Evolutionary conservation across 1,140 invertebrate species (phyloP), one percentile per base, ranked within the genome.

Genomic region (Caenorhabditis latens): DNA sequence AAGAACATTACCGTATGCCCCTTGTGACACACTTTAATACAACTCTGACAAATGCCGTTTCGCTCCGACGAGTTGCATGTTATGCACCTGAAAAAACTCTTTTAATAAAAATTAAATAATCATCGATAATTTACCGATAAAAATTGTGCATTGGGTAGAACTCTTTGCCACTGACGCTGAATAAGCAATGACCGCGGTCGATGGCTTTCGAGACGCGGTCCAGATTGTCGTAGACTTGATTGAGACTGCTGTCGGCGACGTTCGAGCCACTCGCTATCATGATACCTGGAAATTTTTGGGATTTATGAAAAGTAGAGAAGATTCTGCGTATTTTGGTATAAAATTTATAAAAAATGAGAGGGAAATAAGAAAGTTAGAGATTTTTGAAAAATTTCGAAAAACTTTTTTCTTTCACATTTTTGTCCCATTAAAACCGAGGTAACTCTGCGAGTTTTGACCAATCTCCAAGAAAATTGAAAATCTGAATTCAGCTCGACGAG

Each of bases 111-210:
- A 58, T 7, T 58, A 19, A 2, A n/a, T n/a, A 58, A 7, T 19
- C 8, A n/a, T 58, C 3, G 4, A 53, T 32, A 32, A 32, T 32
- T 71, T 43, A 79, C 71, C 71, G 13, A 79, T 79, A 79, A 79
- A 79, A 79, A 50, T 79, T 50, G 71, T 79, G 71, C 71, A 79
- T 79, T 9, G 71, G 71, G 40, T 79, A 79, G n/a, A 79, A 79
- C 19, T 79, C 71, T n/a, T 79, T 79, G 9, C 71, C 71, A 40
- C 40, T 46, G n/a, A 79, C 71, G 14, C 46, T 21, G n/a, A 79
- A 79, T 53, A 79, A n/a, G 46, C 71, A 79, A 19, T 79, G 71
- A 0, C 71, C 71, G 2, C 13, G 19, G 5, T 79, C n/a, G n/a
- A 79, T 79, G n/a, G 71, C 71, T 42, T 79, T 79, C 2, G 9